Conservation (phyloP, 1,140 invertebrate genomes). For the Mamestra configurata region DNA sequence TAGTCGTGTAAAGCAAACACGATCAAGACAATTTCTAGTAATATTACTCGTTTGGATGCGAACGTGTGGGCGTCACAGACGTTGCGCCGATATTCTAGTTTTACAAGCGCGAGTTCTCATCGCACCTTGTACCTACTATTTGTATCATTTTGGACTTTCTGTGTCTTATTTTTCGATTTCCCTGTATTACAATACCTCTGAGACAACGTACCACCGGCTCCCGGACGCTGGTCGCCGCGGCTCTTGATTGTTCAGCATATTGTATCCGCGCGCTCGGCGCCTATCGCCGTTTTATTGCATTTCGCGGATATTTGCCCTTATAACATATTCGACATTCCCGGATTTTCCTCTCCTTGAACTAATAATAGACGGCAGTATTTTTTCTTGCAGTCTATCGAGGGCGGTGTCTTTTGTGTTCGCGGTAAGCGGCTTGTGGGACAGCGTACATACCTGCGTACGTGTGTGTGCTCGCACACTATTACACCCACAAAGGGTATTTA, state of each 20-base stretch:
- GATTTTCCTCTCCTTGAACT: background rate
- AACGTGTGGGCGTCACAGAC: no score
- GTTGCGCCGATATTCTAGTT: no score
- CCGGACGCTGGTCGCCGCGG: background rate
- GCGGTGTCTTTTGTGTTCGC: background rate
- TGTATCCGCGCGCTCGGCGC: background rate
- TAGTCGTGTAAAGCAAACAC: no score
- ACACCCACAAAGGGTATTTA: constrained; percentile 10
- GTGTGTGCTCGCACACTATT: background rate
- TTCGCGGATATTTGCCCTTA: constrained; percentile 44
- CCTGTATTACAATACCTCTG: background rate
- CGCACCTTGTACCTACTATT: no score
- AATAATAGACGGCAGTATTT: constrained; percentile 27
- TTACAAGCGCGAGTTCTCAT: no score
- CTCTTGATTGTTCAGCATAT: background rate
- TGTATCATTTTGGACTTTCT: background rate
- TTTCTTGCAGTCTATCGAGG: background rate
- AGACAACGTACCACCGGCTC: background rate
- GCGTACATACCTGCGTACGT: background rate
- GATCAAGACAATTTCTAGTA: no score
- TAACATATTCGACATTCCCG: constrained; percentile 32
- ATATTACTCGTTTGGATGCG: no score
- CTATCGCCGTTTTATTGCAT: constrained; percentile 41
- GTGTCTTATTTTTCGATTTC: background rate
- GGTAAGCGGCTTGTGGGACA: background rate